Percentiles rank a stretch among this genome's conserved stretches.
phyloP scores from a whole-genome alignment of 2,888 invertebrate species.

The Morpho deidamia region DNA sequence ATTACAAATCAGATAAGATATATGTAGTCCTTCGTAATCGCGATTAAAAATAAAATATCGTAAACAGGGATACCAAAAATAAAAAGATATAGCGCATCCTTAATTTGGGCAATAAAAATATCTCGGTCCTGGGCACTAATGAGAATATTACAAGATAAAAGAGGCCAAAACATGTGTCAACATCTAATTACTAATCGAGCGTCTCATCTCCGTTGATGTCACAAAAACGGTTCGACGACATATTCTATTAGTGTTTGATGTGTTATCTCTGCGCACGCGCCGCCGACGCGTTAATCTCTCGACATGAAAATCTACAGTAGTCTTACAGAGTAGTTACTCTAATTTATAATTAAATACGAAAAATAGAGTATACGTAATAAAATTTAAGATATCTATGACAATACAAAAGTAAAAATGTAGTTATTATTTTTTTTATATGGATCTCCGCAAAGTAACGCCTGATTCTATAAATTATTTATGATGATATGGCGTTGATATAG shows the following conservation, averaged over 20 bases:
- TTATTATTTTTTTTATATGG: too few species aligned
- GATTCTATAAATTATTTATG: too few species aligned
- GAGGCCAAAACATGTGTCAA: slow-evolving; percentile 68
- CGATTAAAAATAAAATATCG: slow-evolving; percentile 17
- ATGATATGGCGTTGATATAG: too few species aligned
- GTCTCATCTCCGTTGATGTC: slow-evolving; percentile 53
- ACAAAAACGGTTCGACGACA: slow-evolving; percentile 63
- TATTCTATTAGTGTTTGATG: slow-evolving; percentile 58
- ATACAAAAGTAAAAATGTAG: too few species aligned
- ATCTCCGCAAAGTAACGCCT: too few species aligned
- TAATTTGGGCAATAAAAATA: slow-evolving; percentile 46
- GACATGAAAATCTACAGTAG: background rate
- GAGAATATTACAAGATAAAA: slow-evolving; percentile 62
- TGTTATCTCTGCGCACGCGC: slow-evolving; percentile 53
- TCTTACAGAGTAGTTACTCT: background rate
- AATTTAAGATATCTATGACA: too few species aligned
- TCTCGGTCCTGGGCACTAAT: slow-evolving; percentile 44
- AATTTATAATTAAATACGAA: too few species aligned
- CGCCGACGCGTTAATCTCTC: slow-evolving; percentile 1
- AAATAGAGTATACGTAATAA: too few species aligned
- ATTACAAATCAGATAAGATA: too few species aligned
- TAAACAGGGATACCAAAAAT: slow-evolving; percentile 19
- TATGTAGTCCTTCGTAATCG: background rate
- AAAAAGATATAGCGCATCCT: slow-evolving; percentile 29
- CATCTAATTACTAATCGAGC: slow-evolving; percentile 73